These are phyloP conservation scores for Fistularia commersonii DNA, from an alignment of 2,797 vertebrate genomes.

Conservation along the genomic window DNA sequence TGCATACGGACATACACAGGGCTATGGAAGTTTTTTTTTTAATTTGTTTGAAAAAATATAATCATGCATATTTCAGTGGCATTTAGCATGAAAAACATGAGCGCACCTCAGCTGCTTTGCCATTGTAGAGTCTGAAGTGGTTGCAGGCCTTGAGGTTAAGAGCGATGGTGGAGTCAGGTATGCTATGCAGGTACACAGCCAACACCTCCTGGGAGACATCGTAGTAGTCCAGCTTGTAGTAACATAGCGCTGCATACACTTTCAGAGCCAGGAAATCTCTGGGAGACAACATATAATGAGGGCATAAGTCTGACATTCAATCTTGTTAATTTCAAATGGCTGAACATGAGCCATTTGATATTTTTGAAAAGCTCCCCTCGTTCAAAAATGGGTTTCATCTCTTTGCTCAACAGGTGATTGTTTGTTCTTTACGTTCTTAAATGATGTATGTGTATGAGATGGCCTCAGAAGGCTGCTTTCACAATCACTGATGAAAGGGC, in stretches of 20 bases:
- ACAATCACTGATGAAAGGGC: too few relatives aligned
- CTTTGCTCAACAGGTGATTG: too few relatives aligned
- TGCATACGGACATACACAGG: too few relatives aligned
- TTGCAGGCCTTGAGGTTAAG: conserved; percentile 98
- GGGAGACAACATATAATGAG: conserved; percentile 5
- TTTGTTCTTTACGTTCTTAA: too few relatives aligned
- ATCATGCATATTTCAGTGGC: too few relatives aligned
- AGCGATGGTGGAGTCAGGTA: conserved; percentile 95
- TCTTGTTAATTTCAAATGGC: background rate
- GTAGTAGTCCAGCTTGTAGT: conserved; percentile 98
- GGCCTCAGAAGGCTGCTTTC: too few relatives aligned
- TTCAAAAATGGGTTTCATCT: too few relatives aligned
- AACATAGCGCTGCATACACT: conserved; percentile 95
- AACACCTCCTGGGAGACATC: conserved; percentile 96
- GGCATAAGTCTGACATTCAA: background rate
- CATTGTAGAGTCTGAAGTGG: conserved; percentile 93
- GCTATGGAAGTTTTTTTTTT: too few relatives aligned
- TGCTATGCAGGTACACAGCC: conserved; percentile 92
- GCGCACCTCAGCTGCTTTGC: conserved; percentile 94
- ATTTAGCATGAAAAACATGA: too few relatives aligned
- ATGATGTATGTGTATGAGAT: too few relatives aligned
- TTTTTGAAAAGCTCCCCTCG: too few relatives aligned
- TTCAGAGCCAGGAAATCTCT: conserved; percentile 96
- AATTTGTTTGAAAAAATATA: too few relatives aligned
- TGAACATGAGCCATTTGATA: background rate